phyloP scores from a whole-genome alignment of 2,797 vertebrate genomes.

The Peromyscus aztecus region DNA sequence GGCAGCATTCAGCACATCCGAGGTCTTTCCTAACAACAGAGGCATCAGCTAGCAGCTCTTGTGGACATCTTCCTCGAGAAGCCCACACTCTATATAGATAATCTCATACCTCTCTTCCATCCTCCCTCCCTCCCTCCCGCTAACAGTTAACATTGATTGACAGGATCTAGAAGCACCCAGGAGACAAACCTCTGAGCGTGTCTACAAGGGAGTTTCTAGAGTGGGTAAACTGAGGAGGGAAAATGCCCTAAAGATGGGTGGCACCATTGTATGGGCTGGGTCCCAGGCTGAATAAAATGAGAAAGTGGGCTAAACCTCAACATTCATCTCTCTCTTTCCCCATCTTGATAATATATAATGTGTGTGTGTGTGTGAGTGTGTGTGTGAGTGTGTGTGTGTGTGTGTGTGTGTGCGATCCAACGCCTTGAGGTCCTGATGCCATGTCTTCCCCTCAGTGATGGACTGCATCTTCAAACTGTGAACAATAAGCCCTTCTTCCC shows the following conservation, averaged over 20 bases:
- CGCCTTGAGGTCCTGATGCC: not conserved
- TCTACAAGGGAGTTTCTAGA: not conserved
- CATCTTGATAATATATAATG: not conserved
- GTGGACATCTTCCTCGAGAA: not conserved
- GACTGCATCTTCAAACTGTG: not conserved
- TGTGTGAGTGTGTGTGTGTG: no score
- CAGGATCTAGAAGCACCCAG: not conserved
- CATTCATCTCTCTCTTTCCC: not conserved
- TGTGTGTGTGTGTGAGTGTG: no score
- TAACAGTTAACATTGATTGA: not conserved
- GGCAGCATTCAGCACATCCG: constrained; percentile 84
- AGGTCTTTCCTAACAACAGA: constrained; percentile 86
- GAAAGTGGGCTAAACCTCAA: not conserved
- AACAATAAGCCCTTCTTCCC: not conserved
- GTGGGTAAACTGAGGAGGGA: not conserved
- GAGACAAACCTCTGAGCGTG: not conserved
- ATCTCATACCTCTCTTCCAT: not conserved
- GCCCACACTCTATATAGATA: not conserved
- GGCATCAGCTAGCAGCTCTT: rapidly evolving
- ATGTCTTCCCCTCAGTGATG: not conserved
- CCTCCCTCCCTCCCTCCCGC: not conserved
- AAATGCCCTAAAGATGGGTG: not conserved
- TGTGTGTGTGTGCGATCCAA: rapidly evolving
- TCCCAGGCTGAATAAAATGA: not conserved
- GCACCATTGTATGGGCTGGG: not conserved